Conservation (phyloP, 2,888 invertebrate genomes). For the Leptogaster cylindrica region DNA sequence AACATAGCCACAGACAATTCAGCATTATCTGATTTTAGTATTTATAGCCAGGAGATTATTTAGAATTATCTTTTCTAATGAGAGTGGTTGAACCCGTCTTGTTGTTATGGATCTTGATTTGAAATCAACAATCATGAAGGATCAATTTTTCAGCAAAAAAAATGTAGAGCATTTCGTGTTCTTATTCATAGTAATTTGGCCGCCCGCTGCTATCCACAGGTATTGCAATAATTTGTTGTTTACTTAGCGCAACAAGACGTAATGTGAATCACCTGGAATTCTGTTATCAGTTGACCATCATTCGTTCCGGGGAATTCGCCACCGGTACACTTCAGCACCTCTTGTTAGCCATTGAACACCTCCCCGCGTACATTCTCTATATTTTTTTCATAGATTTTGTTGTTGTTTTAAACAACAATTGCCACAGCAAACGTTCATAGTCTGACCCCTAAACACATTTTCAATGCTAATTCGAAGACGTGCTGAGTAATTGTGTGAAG, state of each 20-base stretch:
- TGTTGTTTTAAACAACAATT: no score
- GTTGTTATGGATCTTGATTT: no score
- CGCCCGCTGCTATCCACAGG: conserved; percentile 29
- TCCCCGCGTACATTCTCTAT: background rate
- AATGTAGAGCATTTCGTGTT: no score
- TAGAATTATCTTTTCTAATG: no score
- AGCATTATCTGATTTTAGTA: no score
- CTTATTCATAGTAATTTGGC: background rate
- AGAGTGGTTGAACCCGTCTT: no score
- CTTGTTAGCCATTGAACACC: conserved; percentile 21
- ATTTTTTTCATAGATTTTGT: no score
- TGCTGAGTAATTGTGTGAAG: conserved; percentile 42
- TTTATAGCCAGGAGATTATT: no score
- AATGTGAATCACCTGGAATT: conserved; percentile 27
- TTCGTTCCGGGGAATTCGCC: conserved; percentile 33
- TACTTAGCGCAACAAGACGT: conserved; percentile 25
- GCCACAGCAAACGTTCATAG: conserved; percentile 8
- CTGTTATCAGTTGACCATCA: conserved; percentile 19
- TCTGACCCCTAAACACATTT: conserved; percentile 46
- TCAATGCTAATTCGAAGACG: conserved; percentile 43
- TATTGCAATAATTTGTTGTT: conserved; percentile 26
- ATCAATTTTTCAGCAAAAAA: no score
- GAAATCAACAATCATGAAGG: no score
- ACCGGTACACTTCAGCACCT: conserved; percentile 31
- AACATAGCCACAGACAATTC: no score